phyloP scores from a whole-genome alignment of 2,113 vertebrate genomes.

The Aplodontia rufa region DNA sequence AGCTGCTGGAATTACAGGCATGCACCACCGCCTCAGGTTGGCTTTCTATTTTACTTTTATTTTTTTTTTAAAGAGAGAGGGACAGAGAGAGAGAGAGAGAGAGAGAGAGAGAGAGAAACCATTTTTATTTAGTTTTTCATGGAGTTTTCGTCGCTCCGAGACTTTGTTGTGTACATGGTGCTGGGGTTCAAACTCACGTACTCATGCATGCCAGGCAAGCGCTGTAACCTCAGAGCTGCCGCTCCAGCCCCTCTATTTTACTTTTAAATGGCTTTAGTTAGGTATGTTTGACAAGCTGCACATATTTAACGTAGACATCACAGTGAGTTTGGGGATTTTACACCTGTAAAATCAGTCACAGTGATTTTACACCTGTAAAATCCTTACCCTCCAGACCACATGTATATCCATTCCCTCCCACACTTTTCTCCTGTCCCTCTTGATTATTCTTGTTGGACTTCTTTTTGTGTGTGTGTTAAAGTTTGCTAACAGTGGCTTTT shows the following conservation, averaged over 20 bases:
- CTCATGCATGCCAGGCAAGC: too few relatives aligned
- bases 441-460: background rate
- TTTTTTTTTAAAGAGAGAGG: too few relatives aligned
- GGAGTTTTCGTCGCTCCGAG: too few relatives aligned
- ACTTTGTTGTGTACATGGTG: too few relatives aligned
- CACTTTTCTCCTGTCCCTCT: background rate
- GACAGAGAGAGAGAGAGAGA: too few relatives aligned
- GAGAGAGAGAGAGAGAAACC: too few relatives aligned
- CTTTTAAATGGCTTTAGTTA: background rate
- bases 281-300: background rate
- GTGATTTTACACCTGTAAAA: background rate
- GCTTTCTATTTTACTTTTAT: background rate
- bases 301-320: background rate
- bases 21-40: too few relatives aligned
- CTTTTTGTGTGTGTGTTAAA: background rate
- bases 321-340: background rate
- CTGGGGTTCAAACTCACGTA: too few relatives aligned
- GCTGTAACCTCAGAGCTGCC: too few relatives aligned
- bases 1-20: too few relatives aligned
- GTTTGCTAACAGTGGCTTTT: conserved; percentile 36
- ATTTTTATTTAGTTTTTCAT: too few relatives aligned
- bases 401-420: fast-evolving
- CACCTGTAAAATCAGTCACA: background rate
- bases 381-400: background rate
- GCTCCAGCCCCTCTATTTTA: too few relatives aligned